Percentiles rank a stretch among this genome's conserved stretches.
Evolutionary conservation across 1,140 invertebrate genomes (phyloP).

Genomic region (Macrocentrus cingulum): DNA sequence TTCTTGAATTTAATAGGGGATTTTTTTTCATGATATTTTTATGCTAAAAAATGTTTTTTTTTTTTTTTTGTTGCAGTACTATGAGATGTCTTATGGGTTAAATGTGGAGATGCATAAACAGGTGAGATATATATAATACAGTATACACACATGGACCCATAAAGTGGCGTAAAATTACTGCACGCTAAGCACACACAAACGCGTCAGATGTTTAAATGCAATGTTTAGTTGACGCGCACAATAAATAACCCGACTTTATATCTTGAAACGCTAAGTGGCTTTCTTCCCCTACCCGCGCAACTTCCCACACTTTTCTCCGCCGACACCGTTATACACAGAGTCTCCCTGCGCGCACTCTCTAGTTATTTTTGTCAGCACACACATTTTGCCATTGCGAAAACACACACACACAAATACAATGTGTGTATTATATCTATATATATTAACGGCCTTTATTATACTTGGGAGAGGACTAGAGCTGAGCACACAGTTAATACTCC

Average conservation of each 20-base stretch:
- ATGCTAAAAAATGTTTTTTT: not conserved
- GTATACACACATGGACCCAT: not conserved
- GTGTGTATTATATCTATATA: not conserved
- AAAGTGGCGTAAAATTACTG: not conserved
- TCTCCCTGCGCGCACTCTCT: not conserved
- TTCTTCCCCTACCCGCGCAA: not conserved
- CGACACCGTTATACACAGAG: not conserved
- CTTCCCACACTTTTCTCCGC: not conserved
- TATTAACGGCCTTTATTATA: not conserved
- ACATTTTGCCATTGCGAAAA: too few species aligned
- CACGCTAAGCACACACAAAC: not conserved
- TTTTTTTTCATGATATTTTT: not conserved
- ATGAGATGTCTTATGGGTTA: slow-evolving; percentile 98
- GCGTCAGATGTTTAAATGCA: too few species aligned
- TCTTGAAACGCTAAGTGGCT: too few species aligned
- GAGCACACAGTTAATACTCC: slow-evolving; percentile 36
- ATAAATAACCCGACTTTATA: too few species aligned
- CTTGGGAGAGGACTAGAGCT: not conserved
- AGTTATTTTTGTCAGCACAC: too few species aligned
- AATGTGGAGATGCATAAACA: slow-evolving; percentile 99
- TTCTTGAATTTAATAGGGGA: too few species aligned
- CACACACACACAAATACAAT: too few species aligned
- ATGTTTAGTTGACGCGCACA: too few species aligned
- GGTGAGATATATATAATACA: slow-evolving; percentile 64
- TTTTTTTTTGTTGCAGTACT: slow-evolving; percentile 83